Conservation (phyloP, 2,797 vertebrate genomes). For the Channa striata region DNA sequence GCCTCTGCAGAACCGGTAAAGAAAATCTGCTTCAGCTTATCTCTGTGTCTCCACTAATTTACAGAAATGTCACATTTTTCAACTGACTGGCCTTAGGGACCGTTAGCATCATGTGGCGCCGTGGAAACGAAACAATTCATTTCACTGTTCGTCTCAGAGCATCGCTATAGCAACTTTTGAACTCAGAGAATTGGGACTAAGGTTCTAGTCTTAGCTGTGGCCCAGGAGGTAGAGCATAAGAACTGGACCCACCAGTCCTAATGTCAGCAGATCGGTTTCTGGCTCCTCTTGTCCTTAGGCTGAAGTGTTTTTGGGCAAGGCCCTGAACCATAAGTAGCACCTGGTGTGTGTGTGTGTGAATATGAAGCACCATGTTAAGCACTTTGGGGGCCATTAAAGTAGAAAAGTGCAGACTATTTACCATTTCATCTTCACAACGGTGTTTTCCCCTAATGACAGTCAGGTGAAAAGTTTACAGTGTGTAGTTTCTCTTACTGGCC, state of each 20-base stretch:
- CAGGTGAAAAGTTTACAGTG: constrained; percentile 46
- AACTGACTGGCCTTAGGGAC: not conserved
- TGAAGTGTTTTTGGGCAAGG: too few relatives aligned
- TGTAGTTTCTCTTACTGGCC: constrained; percentile 39
- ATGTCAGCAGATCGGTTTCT: too few relatives aligned
- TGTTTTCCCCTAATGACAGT: constrained; percentile 34
- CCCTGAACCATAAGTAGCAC: too few relatives aligned
- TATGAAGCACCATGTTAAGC: too few relatives aligned
- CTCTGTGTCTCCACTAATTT: constrained; percentile 1
- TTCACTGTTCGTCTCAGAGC: not conserved
- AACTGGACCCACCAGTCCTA: too few relatives aligned
- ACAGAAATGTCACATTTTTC: constrained; percentile 2
- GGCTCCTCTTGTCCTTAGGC: too few relatives aligned
- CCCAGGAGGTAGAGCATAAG: too few relatives aligned
- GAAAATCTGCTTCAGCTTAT: not conserved
- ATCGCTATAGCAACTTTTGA: constrained; percentile 3
- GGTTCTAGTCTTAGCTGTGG: constrained; percentile 24
- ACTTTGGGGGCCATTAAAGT: too few relatives aligned
- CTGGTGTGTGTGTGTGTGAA: too few relatives aligned
- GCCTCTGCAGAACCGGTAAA: not conserved
- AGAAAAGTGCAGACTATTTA: too few relatives aligned
- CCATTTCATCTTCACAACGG: not conserved
- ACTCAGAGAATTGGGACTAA: constrained; percentile 29
- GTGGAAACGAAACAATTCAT: constrained; percentile 3
- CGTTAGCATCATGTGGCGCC: not conserved